A percentile compares a stretch with the other conserved stretches of the same genome.
Evolutionary conservation across 2,797 vertebrate genomes (phyloP).

Genomic region (Argentina silus): DNA sequence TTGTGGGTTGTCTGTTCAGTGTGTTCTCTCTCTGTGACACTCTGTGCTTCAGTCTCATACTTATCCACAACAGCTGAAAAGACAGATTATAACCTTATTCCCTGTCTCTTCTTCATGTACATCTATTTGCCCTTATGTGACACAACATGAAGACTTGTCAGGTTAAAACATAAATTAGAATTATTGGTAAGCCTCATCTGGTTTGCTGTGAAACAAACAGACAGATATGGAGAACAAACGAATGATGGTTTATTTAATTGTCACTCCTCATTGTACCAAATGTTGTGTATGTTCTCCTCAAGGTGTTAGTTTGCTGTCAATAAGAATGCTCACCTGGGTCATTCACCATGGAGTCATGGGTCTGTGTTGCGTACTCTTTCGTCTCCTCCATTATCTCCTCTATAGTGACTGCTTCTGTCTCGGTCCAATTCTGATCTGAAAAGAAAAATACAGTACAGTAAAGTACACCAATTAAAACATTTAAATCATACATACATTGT

Average conservation of each 20-base stretch:
- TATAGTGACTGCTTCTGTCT: slow-evolving; percentile 27
- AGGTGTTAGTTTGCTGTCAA: background rate
- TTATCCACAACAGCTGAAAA: slow-evolving; percentile 8
- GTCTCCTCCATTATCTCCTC: slow-evolving; percentile 19
- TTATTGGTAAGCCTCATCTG: too few relatives aligned
- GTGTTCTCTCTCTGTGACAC: background rate
- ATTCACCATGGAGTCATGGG: slow-evolving; percentile 22
- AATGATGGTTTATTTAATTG: too few relatives aligned
- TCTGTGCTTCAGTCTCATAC: background rate
- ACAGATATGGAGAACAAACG: too few relatives aligned
- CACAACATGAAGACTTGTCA: too few relatives aligned
- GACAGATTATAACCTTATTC: background rate
- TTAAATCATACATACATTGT: background rate
- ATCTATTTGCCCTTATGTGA: too few relatives aligned
- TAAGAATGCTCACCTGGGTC: slow-evolving; percentile 30
- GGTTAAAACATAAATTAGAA: too few relatives aligned
- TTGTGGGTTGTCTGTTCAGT: background rate
- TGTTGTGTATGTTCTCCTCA: too few relatives aligned
- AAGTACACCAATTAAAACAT: background rate
- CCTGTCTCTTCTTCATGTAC: background rate
- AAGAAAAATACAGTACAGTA: background rate
- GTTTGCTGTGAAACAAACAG: too few relatives aligned
- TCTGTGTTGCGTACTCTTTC: slow-evolving; percentile 15
- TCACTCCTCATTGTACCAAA: too few relatives aligned
- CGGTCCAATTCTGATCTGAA: slow-evolving; percentile 29